Conservation (phyloP, 2,888 invertebrate species). For the Drosophila yooni region DNA sequence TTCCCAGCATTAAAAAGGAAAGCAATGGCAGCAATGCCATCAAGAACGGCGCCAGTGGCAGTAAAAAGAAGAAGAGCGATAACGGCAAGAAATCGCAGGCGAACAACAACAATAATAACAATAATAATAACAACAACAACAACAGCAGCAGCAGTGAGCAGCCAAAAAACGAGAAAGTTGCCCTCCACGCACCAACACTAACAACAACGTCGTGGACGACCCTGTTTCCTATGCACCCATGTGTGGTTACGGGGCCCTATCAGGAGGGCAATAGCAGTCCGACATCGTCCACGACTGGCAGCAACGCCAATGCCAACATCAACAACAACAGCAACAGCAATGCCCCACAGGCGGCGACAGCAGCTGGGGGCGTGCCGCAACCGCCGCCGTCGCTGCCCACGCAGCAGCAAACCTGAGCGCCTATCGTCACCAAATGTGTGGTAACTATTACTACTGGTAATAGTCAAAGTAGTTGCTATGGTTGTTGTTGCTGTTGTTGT, state of each 20-base stretch:
- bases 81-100: conserved; percentile 79
- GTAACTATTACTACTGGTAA: conserved; percentile 61
- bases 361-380: conserved; percentile 21
- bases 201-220: conserved; percentile 94
- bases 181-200: conserved; percentile 87
- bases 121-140: conserved; percentile 62
- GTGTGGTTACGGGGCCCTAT: conserved; percentile 94
- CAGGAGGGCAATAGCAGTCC: conserved; percentile 88
- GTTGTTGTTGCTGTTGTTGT: not conserved
- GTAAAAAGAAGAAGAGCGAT: conserved; percentile 79
- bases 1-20: conserved; percentile 70
- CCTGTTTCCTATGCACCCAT: conserved; percentile 94
- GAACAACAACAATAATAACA: conserved; percentile 58
- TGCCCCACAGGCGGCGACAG: conserved; percentile 33
- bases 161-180: conserved; percentile 85
- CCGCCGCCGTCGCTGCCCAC: conserved; percentile 33
- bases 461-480: conserved; percentile 10
- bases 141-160: conserved; percentile 73
- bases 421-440: conserved; percentile 42
- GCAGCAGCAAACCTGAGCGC: conserved; percentile 66
- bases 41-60: conserved; percentile 73
- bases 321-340: conserved; percentile 42
- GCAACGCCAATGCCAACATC: conserved; percentile 46
- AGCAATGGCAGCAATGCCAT: conserved; percentile 43
- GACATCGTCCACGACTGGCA: conserved; percentile 83